Percentiles rank a stretch among this genome's conserved stretches.
Evolutionary conservation across 2,113 vertebrate species (phyloP).

Genomic region (Peromyscus leucopus): DNA sequence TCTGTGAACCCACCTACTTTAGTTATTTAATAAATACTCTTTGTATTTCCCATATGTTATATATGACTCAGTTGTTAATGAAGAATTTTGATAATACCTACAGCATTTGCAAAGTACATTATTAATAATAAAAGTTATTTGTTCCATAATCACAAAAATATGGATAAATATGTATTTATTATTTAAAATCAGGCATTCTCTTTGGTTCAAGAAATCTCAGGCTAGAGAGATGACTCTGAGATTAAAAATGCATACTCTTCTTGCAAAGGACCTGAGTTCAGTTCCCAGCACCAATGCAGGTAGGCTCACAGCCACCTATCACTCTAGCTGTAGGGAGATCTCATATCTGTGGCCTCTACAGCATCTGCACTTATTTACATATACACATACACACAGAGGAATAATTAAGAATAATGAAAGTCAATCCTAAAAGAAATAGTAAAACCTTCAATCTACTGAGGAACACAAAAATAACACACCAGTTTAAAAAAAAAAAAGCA

Average conservation of each 20-base stretch:
- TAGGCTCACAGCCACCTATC: background rate
- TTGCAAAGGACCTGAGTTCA: background rate
- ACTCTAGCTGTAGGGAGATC: background rate
- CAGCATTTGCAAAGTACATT: background rate
- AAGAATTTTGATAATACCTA: constrained; percentile 1
- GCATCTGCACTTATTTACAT: background rate
- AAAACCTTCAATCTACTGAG: constrained; percentile 15
- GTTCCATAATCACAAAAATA: background rate
- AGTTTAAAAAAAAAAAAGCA: background rate
- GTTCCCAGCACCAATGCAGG: background rate
- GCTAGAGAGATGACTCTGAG: background rate
- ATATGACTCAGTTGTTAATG: background rate
- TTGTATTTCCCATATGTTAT: background rate
- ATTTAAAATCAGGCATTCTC: constrained; percentile 14
- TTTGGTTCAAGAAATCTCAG: constrained; percentile 63
- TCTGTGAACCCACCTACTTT: background rate
- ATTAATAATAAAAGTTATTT: background rate
- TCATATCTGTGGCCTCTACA: background rate
- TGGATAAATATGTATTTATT: background rate
- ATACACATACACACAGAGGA: background rate
- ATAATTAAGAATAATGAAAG: background rate
- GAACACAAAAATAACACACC: background rate
- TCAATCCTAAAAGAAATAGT: background rate
- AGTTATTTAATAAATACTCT: background rate
- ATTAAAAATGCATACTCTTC: background rate